These are phyloP conservation scores for Oxyscelio sp. DNA, from an alignment of 2,888 invertebrate genomes.

Conservation along the genomic window DNA sequence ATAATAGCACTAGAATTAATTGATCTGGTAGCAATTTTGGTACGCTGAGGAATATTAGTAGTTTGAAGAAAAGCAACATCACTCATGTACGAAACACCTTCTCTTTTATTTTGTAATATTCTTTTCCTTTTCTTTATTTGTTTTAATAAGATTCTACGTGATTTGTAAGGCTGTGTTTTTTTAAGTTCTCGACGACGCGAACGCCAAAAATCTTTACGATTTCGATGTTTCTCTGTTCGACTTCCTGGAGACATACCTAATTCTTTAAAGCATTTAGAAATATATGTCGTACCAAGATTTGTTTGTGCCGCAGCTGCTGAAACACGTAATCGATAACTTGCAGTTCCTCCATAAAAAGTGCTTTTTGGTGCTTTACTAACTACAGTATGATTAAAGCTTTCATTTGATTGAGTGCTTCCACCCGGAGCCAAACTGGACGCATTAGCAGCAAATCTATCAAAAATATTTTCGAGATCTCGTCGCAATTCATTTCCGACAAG, in stretches of 20 bases:
- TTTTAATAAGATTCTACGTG: conserved; percentile 1
- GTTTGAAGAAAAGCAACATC: conserved; percentile 38
- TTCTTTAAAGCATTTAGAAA: background rate
- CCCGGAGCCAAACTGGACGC: conserved; percentile 50
- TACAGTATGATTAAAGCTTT: conserved; percentile 65
- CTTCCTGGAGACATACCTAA: conserved; percentile 5
- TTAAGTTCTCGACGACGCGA: background rate
- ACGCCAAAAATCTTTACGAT: conserved; percentile 43
- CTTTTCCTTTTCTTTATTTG: conserved; percentile 28
- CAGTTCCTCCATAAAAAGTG: conserved; percentile 43
- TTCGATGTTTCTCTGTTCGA: conserved; percentile 4
- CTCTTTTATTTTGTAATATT: conserved; percentile 22
- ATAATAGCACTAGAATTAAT: background rate
- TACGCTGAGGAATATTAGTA: background rate
- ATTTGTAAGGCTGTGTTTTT: background rate
- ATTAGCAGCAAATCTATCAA: conserved; percentile 61
- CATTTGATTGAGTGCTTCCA: conserved; percentile 61
- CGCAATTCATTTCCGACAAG: conserved; percentile 49
- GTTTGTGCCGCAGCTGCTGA: conserved; percentile 48
- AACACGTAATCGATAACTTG: conserved; percentile 39
- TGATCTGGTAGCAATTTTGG: background rate
- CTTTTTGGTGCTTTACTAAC: conserved; percentile 67
- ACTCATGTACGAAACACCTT: conserved; percentile 43
- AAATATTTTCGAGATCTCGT: conserved; percentile 46
- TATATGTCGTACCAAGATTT: conserved; percentile 19